Evolutionary conservation across 2,888 invertebrate species (phyloP), one percentile per base, ranked within the genome.

Genomic region (Temnothorax ravouxi): DNA sequence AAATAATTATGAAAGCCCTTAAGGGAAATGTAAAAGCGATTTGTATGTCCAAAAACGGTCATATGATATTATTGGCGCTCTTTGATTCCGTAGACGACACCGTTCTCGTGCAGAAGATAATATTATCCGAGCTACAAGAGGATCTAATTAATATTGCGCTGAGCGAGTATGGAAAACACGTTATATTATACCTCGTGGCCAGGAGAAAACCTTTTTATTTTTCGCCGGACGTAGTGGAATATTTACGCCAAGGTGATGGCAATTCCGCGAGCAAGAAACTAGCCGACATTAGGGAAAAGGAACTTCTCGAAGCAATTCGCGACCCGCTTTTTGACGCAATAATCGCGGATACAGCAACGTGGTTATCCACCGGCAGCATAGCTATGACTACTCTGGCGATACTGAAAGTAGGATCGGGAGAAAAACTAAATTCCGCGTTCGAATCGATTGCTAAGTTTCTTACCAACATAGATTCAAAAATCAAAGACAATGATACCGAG

Each of bases 41-140:
- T 13, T 97, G 97, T 75, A 96, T 96, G 86, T 99, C 99, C 90
- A 98, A 99, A 94, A 97, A 98, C 89, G 99, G 99, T 0, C 97
- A 99, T 94, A 95, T 97, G 44, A 96, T 98, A 34, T 95, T 99
- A 41, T 95, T 99, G 86, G 97, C 98, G 0, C 96, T 99, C 87
- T 97, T 99, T 88, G 99, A 99, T 94, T 96, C 97, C 0, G 97
- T 99, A 1, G 99, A 99, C 94, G 99, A 99, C 93, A 99, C 99
- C 0, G 98, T 98, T 79, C 96, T 99, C 0, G 96, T 99, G 29
- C 97, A 97, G 92, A 99, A 99, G 95, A 96, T 97, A 0, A 96
- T 98, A 61, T 95, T 98, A 15, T 95, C 97, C 87, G 97, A 97
- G 86, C 95, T 99, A 86, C 96, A 95, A 50, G 96, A 97, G 84